phyloP scores from a whole-genome alignment of 1,140 invertebrate genomes.

The Steinernema khuongi region DNA sequence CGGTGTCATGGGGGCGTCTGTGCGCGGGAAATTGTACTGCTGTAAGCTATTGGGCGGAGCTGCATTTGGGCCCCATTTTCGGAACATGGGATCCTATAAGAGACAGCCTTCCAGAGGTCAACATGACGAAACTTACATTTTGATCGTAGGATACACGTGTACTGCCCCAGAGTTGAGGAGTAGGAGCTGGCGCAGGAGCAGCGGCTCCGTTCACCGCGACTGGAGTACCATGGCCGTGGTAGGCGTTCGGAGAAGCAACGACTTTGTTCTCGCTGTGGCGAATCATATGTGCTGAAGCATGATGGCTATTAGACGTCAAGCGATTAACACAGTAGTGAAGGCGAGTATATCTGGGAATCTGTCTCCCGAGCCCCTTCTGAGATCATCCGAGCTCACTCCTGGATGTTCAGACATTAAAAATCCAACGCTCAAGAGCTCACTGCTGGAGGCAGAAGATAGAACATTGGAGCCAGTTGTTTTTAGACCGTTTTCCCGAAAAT shows the following conservation, averaged over 20 bases:
- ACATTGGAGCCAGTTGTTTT: too few relatives aligned
- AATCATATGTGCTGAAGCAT: too few relatives aligned
- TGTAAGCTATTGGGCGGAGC: neutral
- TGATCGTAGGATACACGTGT: neutral
- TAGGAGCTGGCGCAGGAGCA: neutral
- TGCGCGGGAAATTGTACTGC: neutral
- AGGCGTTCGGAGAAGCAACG: neutral
- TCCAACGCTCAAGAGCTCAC: too few relatives aligned
- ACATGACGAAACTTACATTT: neutral
- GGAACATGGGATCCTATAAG: neutral
- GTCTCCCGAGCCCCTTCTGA: too few relatives aligned
- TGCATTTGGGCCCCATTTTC: constrained; percentile 9
- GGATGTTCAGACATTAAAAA: too few relatives aligned
- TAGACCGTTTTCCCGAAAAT: neutral
- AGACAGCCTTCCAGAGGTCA: neutral
- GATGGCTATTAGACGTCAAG: too few relatives aligned
- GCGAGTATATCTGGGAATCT: too few relatives aligned
- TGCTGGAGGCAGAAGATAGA: too few relatives aligned
- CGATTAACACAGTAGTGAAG: too few relatives aligned
- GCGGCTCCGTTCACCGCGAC: neutral
- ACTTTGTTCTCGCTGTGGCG: neutral
- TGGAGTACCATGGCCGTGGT: neutral
- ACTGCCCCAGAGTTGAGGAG: neutral
- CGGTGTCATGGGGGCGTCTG: neutral
- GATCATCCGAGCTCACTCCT: too few relatives aligned